Evolutionary conservation across 92 coral and sea anemone genomes (phyloP).

Genomic region (Palythoa heliodiscus): DNA sequence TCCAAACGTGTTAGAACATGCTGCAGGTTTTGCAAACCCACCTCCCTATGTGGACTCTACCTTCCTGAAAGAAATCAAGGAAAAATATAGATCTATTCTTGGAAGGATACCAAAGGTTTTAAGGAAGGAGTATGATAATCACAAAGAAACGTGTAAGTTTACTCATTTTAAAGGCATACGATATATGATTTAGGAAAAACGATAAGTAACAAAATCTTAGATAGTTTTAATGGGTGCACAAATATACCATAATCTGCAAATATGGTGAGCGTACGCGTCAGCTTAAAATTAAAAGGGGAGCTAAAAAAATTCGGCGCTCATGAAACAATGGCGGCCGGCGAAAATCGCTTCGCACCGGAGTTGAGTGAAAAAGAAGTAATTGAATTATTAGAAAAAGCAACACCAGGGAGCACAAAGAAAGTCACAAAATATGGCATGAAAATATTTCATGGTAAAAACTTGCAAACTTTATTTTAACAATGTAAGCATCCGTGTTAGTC

Average conservation of each 20-base stretch:
- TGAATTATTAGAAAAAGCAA: conserved; percentile 14
- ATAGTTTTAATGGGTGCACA: too few species aligned
- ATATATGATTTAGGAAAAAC: too few species aligned
- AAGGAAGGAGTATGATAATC: too few species aligned
- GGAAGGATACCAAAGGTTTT: background rate
- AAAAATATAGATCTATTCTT: background rate
- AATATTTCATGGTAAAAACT: conserved; percentile 20
- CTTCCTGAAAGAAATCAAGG: background rate
- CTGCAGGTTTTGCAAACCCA: conserved; percentile 19
- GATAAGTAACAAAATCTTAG: too few species aligned
- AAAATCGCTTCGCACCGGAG: conserved; percentile 51
- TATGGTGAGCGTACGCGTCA: conserved; percentile 46
- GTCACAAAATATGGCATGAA: background rate
- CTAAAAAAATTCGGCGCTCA: conserved; percentile 18
- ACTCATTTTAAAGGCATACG: background rate
- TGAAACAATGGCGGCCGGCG: conserved; percentile 42
- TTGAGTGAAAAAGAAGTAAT: conserved; percentile 31
- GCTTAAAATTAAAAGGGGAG: conserved; percentile 25
- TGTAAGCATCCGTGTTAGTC: conserved; percentile 47
- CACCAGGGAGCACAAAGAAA: conserved; percentile 24
- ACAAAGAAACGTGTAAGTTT: background rate
- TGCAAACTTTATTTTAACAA: conserved; percentile 26
- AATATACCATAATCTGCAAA: conserved; percentile 35
- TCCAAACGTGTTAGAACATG: conserved; percentile 7
- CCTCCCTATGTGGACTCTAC: background rate